These are phyloP conservation scores for Parazoanthus atlanticus DNA, from an alignment of 92 coral and sea anemone species.

Conservation along the genomic window DNA sequence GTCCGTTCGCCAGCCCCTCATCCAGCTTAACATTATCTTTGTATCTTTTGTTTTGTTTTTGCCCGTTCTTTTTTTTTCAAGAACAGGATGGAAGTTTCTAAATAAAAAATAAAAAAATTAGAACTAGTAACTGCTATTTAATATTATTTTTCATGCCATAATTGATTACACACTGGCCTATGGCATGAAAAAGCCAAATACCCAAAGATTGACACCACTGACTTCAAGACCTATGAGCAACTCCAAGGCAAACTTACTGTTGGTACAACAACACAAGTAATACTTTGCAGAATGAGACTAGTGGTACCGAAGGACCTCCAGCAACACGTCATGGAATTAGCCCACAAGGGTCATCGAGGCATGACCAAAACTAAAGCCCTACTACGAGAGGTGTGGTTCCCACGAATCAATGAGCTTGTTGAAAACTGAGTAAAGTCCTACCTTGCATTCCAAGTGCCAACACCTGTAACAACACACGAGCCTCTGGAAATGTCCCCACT, in stretches of 20 bases:
- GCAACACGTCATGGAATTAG: background rate
- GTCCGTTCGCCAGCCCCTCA: too few species aligned
- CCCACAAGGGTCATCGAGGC: constrained; percentile 34
- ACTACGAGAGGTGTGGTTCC: constrained; percentile 31
- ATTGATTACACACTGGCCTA: too few species aligned
- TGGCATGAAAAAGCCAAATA: constrained; percentile 1
- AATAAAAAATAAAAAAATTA: too few species aligned
- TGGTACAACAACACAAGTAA: background rate
- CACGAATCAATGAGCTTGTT: constrained; percentile 27
- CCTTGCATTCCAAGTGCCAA: constrained; percentile 18
- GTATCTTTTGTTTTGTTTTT: too few species aligned
- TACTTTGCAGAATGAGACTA: constrained; percentile 10
- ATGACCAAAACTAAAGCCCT: constrained; percentile 26
- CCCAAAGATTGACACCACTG: background rate
- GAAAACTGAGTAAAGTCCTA: constrained; percentile 22
- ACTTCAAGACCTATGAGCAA: background rate
- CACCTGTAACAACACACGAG: constrained; percentile 1
- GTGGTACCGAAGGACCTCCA: constrained; percentile 11
- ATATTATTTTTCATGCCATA: too few species aligned
- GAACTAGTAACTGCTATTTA: too few species aligned
- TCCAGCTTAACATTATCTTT: too few species aligned
- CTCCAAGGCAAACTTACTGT: constrained; percentile 4
- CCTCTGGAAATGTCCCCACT: constrained; percentile 27
- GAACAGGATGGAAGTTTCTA: too few species aligned
- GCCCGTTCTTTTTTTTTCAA: too few species aligned